Percentiles rank a stretch among this genome's conserved stretches.
phyloP scores from a whole-genome alignment of 2,797 vertebrate species.

The Muscicapa comitata region DNA sequence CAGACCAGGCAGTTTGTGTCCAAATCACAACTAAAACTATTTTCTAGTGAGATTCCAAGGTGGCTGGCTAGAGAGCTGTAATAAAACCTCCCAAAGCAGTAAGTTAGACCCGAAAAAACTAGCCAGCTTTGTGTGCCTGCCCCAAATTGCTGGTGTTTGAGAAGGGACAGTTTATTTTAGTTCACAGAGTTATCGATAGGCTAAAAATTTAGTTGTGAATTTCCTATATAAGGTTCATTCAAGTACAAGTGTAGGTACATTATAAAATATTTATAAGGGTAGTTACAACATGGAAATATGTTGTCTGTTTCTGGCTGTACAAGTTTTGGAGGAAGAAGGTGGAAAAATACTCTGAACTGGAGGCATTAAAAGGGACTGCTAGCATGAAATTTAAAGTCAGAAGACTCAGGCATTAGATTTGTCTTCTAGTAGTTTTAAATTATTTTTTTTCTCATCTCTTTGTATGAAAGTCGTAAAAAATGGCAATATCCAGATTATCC shows the following conservation, averaged over 20 bases:
- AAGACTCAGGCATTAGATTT: not conserved
- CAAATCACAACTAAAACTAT: not conserved
- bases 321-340: slow-evolving; percentile 29
- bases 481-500: not conserved
- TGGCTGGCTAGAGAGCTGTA: not conserved
- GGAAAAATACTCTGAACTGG: slow-evolving; percentile 26
- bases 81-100: not conserved
- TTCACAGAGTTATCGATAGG: not conserved
- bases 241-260: not conserved
- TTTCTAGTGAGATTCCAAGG: slow-evolving; percentile 23
- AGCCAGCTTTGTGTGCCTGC: not conserved
- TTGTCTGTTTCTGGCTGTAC: slow-evolving; percentile 43
- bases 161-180: not conserved
- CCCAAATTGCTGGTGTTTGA: not conserved
- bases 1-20: slow-evolving; percentile 7
- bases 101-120: not conserved
- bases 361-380: slow-evolving; percentile 8
- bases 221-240: not conserved
- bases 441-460: not conserved
- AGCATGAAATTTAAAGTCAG: not conserved
- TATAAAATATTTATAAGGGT: slow-evolving; percentile 29
- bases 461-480: not conserved
- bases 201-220: not conserved
- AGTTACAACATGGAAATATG: slow-evolving; percentile 54
- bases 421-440: not conserved